phyloP scores from a whole-genome alignment of 2,888 invertebrate species.

The Oscheius sp. region DNA sequence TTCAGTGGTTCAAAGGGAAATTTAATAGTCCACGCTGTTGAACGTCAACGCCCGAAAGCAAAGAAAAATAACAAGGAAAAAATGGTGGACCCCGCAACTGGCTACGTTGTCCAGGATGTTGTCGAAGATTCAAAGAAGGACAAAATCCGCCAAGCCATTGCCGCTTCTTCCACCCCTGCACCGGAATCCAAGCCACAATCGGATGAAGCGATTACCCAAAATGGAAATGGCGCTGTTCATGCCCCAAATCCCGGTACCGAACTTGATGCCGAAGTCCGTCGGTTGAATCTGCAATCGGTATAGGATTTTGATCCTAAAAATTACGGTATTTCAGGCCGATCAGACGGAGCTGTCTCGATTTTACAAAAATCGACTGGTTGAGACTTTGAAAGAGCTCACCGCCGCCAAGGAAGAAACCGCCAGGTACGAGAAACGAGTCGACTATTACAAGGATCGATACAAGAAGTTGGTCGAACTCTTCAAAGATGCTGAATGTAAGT shows the following conservation, averaged over 20 bases:
- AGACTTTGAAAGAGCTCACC: background rate
- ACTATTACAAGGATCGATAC: constrained; percentile 22
- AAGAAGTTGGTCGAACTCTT: constrained; percentile 28
- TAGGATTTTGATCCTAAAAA: background rate
- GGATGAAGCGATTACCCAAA: background rate
- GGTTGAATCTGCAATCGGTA: background rate
- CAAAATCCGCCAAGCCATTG: background rate
- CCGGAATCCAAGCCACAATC: background rate
- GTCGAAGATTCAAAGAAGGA: background rate
- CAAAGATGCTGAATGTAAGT: constrained; percentile 28
- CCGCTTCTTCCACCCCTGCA: background rate
- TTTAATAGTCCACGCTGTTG: constrained; percentile 20
- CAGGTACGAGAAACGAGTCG: background rate
- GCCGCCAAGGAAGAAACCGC: constrained; percentile 7
- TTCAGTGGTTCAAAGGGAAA: background rate
- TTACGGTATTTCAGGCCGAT: background rate
- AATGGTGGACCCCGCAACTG: constrained; percentile 15
- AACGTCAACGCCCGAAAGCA: constrained; percentile 6
- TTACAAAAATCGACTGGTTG: background rate
- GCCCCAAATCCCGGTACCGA: background rate
- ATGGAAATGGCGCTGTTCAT: background rate
- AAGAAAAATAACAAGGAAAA: constrained; percentile 23
- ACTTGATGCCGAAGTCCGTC: background rate
- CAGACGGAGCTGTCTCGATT: background rate
- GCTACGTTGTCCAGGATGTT: constrained; percentile 19